Percentiles rank a stretch among this genome's conserved stretches.
phyloP scores from a whole-genome alignment of 1,140 invertebrate species.

The Coptotermes formosanus region DNA sequence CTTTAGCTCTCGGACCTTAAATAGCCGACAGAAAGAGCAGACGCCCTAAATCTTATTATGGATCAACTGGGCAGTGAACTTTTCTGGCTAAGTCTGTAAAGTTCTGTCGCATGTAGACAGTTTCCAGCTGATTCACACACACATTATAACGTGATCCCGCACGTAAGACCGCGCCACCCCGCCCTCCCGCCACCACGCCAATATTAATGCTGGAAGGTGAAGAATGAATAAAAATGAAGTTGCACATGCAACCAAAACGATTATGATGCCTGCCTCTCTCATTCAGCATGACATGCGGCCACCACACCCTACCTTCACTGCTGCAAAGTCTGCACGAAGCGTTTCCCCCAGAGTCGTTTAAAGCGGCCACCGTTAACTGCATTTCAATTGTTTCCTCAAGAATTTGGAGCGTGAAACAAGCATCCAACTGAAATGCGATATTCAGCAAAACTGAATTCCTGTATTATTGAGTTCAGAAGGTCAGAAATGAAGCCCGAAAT shows the following conservation, averaged over 20 bases:
- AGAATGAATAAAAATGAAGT: background rate
- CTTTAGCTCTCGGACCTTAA: no score
- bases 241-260: background rate
- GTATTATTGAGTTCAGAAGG: background rate
- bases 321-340: no score
- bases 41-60: no score
- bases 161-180: no score
- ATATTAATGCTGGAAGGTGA: background rate
- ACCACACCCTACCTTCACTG: background rate
- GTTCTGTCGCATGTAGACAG: no score
- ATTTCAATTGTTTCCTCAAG: background rate
- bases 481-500: background rate
- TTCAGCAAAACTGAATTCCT: background rate
- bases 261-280: background rate
- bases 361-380: background rate
- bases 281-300: background rate
- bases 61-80: no score
- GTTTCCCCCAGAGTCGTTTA: background rate
- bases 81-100: no score
- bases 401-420: background rate
- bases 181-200: no score
- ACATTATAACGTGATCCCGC: no score
- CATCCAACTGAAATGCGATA: background rate
- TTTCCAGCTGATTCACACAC: no score
- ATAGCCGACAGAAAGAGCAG: no score